Evolutionary conservation across 2,888 invertebrate species (phyloP), one percentile per base, ranked within the genome.

Genomic region (Kryphioiulus occultus): DNA sequence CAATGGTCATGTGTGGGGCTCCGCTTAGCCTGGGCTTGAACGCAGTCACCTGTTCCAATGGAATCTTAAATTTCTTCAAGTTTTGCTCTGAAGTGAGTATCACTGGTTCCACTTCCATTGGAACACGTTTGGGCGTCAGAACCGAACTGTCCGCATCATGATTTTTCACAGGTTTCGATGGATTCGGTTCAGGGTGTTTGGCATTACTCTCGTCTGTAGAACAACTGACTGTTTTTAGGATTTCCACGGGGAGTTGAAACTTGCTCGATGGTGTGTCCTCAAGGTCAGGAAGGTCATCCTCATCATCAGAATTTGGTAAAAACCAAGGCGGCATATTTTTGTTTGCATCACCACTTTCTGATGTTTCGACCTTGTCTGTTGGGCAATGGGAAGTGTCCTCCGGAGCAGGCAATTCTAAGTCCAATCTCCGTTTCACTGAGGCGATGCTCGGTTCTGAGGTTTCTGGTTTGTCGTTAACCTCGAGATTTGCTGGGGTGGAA

Each of bases 1-100:
- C 94, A 86, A 96, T 95, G 5, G 95, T 90, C 89, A 93, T 92
- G 89, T 93, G 93, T 0, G 93, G 92, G 85, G 92, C 92, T 0
- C 94, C 94, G 89, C 93, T 94, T 1, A 95, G 90, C 26, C 91
- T 92, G 0, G 95, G 95, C 89, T 85, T 85, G 42, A 85, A 35
- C 22, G 7, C 35, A 10, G 35, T 2, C n/a, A 85, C 22, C 26
- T 85, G 30, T n/a, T 85, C 22, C 22, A 9, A 0, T 1, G 22
- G 35, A 12, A 22, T 68, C 26, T 68, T 26, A 26, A 22, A 26
- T 26, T 68, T 68, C 0, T 26, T 68, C 9, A 26, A 7, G n/a
- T 22, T 10, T 9, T 68, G 68, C 26, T 3, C 26, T 10, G 68
- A 68, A 26, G 5, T 26, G 26, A 26, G 59, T n/a, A 9, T 59